These are phyloP conservation scores for Procavia capensis DNA, from an alignment of 2,113 vertebrate genomes.

Conservation along the genomic window DNA sequence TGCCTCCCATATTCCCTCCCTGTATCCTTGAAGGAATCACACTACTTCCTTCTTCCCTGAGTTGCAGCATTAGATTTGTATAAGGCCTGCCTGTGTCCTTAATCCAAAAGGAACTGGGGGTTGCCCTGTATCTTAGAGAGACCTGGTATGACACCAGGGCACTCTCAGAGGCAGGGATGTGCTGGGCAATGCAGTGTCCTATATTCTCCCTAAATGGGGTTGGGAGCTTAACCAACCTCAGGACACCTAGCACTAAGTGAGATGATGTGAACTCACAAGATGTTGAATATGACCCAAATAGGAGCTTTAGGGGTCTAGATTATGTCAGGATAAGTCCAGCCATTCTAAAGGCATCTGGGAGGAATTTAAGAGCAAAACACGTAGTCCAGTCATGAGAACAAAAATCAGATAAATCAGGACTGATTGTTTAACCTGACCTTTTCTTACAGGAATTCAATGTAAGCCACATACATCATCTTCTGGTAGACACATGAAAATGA, in stretches of 20 bases:
- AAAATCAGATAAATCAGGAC: not conserved
- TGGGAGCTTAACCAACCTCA: not conserved
- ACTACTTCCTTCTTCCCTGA: not conserved
- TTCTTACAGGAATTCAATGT: not conserved
- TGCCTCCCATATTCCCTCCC: not conserved
- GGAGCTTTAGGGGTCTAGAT: not conserved
- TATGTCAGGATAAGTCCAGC: not conserved
- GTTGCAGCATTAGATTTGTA: not conserved
- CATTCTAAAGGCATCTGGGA: not conserved
- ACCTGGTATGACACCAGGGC: not conserved
- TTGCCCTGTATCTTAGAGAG: not conserved
- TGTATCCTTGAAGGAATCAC: not conserved
- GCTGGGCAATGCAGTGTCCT: not conserved
- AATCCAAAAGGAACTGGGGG: not conserved
- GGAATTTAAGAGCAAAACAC: not conserved
- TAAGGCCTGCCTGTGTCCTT: not conserved
- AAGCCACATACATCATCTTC: not conserved
- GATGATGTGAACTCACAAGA: not conserved
- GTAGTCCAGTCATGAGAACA: not conserved
- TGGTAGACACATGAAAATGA: slow-evolving; percentile 21
- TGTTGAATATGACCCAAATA: not conserved
- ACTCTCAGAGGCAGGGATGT: not conserved
- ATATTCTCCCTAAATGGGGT: not conserved
- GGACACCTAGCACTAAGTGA: not conserved
- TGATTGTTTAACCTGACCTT: not conserved